phyloP scores from a whole-genome alignment of 1,140 invertebrate species.

The Drosophila paulistorum region DNA sequence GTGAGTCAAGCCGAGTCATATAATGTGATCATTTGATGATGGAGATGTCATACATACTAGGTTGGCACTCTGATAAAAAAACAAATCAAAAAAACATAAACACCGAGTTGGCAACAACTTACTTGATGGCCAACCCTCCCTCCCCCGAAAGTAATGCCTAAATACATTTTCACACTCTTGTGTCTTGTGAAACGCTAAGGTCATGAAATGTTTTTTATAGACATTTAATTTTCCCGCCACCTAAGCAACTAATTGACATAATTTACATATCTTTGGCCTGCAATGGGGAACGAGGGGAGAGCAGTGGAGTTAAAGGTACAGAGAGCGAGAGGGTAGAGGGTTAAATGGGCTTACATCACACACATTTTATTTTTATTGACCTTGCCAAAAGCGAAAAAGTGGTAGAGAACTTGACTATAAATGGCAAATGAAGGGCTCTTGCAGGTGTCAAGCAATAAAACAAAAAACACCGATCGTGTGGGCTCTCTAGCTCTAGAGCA shows the following conservation, averaged over 20 bases:
- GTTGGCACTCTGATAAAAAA: not conserved
- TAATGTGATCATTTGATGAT: conserved; percentile 6
- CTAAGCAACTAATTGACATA: conserved; percentile 44
- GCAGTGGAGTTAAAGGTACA: too few species aligned
- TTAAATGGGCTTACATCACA: not conserved
- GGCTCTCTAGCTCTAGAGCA: conserved; percentile 16
- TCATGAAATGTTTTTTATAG: conserved; percentile 36
- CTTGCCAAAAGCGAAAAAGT: conserved; percentile 42
- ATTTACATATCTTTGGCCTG: conserved; percentile 49
- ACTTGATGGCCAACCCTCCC: conserved; percentile 1
- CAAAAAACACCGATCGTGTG: not conserved
- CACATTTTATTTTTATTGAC: conserved; percentile 30
- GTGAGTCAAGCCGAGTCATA: conserved; percentile 28
- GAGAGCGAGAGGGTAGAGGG: too few species aligned
- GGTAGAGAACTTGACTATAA: conserved; percentile 32
- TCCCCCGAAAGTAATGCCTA: not conserved
- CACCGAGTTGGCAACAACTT: not conserved
- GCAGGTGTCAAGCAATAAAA: conserved; percentile 22
- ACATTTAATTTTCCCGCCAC: conserved; percentile 28
- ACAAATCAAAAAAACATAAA: too few species aligned
- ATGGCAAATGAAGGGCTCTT: conserved; percentile 50
- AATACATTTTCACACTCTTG: conserved; percentile 38
- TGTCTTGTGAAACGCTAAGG: conserved; percentile 36
- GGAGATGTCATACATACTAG: not conserved
- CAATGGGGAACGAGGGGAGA: not conserved